Conservation (phyloP, 2,888 invertebrate species). For the Metallyticus violacea region DNA sequence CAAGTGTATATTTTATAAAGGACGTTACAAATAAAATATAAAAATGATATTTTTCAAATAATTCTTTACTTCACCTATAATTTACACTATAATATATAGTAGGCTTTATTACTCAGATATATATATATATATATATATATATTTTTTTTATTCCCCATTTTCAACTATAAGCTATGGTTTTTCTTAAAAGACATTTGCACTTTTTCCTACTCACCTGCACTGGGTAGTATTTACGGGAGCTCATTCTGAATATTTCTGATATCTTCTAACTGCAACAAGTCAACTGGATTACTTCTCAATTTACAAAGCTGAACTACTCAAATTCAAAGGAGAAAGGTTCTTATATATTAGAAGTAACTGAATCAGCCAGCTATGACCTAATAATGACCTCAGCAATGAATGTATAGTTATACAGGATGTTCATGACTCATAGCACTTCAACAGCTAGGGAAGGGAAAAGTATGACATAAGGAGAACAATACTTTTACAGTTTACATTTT, state of each 20-base stretch:
- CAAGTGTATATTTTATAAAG: too few species aligned
- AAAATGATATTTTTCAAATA: too few species aligned
- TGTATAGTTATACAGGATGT: background rate
- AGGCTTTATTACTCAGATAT: background rate
- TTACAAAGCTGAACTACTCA: background rate
- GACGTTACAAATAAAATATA: too few species aligned
- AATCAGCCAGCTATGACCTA: background rate
- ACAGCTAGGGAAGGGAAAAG: background rate
- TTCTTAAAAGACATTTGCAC: too few species aligned
- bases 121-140: too few species aligned
- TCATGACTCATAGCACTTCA: background rate
- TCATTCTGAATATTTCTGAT: background rate
- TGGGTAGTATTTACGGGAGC: constrained; percentile 10
- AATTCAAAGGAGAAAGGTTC: background rate
- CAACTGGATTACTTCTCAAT: background rate
- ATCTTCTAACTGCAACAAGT: background rate
- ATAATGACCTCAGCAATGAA: background rate
- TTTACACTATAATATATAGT: background rate
- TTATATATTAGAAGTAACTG: background rate
- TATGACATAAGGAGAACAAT: background rate
- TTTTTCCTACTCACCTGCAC: background rate
- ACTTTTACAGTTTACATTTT: background rate
- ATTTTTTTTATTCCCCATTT: too few species aligned
- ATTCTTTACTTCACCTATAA: too few species aligned
- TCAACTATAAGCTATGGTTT: too few species aligned